These are phyloP conservation scores for Ectropis grisescens DNA, from an alignment of 1,140 invertebrate species.

Conservation along the genomic window DNA sequence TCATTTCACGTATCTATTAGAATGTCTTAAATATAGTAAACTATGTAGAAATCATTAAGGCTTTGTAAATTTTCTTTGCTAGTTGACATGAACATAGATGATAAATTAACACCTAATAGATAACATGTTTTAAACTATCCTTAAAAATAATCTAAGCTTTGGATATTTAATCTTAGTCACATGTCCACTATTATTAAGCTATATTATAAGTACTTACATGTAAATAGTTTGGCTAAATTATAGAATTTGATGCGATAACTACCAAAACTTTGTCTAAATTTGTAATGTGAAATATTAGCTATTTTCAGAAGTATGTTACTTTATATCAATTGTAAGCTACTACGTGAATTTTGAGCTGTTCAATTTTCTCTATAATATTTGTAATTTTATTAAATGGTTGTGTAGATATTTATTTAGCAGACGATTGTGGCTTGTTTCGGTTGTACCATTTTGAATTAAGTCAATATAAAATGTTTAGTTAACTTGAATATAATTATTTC, in stretches of 20 bases:
- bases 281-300: conserved; percentile 16
- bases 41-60: too few species aligned
- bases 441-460: conserved; percentile 28
- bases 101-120: too few species aligned
- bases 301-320: conserved; percentile 21
- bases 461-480: too few species aligned
- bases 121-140: too few species aligned
- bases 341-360: too few species aligned
- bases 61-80: too few species aligned
- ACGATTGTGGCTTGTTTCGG: conserved; percentile 30
- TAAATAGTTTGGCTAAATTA: conserved; percentile 27
- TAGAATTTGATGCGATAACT: conserved; percentile 14
- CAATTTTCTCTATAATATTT: conserved; percentile 2
- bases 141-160: too few species aligned
- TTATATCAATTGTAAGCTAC: conserved; percentile 16
- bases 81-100: too few species aligned
- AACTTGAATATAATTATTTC: too few species aligned
- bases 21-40: too few species aligned
- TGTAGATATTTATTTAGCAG: conserved; percentile 29
- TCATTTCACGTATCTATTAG: too few species aligned
- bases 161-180: conserved; percentile 19
- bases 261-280: conserved; percentile 24
- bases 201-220: conserved; percentile 15
- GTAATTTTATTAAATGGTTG: conserved; percentile 23
- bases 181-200: conserved; percentile 30